A percentile compares a stretch with the other conserved stretches of the same genome.
Evolutionary conservation across 1,140 invertebrate genomes (phyloP).

Genomic region (Papilio dardanus): DNA sequence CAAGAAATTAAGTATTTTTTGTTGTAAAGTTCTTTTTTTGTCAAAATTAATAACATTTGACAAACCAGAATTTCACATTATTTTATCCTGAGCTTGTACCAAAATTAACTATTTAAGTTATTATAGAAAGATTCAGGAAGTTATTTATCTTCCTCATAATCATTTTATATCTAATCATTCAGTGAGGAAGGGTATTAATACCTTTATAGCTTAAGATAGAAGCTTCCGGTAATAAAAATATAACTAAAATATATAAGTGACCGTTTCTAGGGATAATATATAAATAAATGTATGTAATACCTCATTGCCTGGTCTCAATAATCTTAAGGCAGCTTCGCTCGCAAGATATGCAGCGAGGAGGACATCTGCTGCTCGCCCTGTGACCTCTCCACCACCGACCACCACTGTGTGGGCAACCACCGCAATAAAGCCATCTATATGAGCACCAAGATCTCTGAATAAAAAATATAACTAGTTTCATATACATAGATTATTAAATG

Average conservation of each 20-base stretch:
- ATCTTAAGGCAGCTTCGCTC: conserved; percentile 95
- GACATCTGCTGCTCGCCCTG: conserved; percentile 96
- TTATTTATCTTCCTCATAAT: background rate
- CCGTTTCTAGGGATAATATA: background rate
- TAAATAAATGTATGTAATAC: conserved; percentile 75
- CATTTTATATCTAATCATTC: background rate
- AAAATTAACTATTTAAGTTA: conserved; percentile 32
- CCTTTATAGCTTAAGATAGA: background rate
- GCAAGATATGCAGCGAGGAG: conserved; percentile 97
- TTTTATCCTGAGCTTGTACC: conserved; percentile 38
- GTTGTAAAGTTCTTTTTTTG: conserved; percentile 1
- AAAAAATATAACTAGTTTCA: conserved; percentile 39
- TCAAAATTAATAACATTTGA: conserved; percentile 2
- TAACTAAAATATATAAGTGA: no score
- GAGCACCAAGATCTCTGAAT: conserved; percentile 97
- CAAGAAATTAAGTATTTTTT: background rate
- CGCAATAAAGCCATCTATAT: conserved; percentile 99
- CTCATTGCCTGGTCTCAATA: conserved; percentile 95
- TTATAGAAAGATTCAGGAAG: conserved; percentile 43
- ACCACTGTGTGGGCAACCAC: conserved; percentile 98
- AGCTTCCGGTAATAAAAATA: background rate
- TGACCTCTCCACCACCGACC: conserved; percentile 91
- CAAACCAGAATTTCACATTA: background rate
- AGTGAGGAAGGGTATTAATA: background rate
- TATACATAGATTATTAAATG: conserved; percentile 14